Conservation (phyloP, 2,113 vertebrate genomes). For the Lonchura striata region DNA sequence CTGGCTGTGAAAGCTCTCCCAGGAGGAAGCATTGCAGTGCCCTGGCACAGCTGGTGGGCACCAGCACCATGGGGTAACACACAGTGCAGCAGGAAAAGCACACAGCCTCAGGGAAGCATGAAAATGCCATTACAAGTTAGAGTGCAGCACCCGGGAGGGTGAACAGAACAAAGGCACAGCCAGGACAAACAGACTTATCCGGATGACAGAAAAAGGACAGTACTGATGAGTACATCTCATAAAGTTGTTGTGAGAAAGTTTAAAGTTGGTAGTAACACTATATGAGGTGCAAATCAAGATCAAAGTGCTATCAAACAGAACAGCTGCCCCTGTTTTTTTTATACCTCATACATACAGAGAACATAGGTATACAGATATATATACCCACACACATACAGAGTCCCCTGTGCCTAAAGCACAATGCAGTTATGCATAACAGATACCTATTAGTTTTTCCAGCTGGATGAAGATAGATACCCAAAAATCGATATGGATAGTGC, state of each 20-base stretch:
- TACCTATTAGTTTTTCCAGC: background rate
- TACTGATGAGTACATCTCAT: background rate
- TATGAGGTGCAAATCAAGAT: background rate
- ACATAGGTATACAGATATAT: too few species aligned
- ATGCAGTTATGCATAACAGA: background rate
- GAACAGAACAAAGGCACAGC: background rate
- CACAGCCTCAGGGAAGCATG: background rate
- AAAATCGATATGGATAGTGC: background rate
- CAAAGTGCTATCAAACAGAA: background rate
- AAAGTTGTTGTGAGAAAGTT: background rate
- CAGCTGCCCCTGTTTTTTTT: background rate
- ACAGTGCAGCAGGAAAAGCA: background rate
- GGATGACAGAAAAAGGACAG: background rate
- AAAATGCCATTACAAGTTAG: background rate
- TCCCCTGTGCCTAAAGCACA: background rate
- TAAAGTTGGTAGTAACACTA: background rate
- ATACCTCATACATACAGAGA: background rate
- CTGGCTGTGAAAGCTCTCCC: accelerated
- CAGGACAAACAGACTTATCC: background rate
- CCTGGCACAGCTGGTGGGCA: background rate
- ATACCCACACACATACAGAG: background rate
- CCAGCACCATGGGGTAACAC: background rate
- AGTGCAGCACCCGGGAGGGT: background rate
- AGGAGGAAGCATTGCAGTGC: background rate
- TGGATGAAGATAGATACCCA: background rate